Conservation (phyloP, 2,113 vertebrate species). For the Lycaon pictus region DNA sequence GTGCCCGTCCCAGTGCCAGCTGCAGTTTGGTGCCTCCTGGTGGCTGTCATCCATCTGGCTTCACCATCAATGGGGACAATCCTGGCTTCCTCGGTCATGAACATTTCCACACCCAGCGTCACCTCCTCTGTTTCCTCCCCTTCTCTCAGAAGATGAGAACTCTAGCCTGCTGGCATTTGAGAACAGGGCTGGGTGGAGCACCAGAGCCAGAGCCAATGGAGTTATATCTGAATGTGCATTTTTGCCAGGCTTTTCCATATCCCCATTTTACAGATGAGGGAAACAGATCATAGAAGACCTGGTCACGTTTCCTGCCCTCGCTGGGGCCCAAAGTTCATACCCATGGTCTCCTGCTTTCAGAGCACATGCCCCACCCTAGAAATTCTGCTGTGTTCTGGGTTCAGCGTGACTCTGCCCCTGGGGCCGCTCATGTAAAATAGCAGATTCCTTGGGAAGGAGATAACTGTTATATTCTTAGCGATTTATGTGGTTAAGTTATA, state of each 20-base stretch:
- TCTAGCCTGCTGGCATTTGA: not conserved
- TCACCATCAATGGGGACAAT: not conserved
- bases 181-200: not conserved
- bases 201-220: not conserved
- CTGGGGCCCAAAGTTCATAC: not conserved
- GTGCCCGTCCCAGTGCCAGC: not conserved
- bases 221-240: not conserved
- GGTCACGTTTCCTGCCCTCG: not conserved
- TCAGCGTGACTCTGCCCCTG: not conserved
- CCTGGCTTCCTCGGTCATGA: not conserved
- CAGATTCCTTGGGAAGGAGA: not conserved
- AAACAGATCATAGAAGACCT: not conserved
- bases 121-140: too few species aligned
- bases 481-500: not conserved
- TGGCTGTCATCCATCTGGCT: not conserved
- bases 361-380: not conserved
- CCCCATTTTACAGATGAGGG: not conserved
- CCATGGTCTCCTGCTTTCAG: not conserved
- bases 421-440: not conserved
- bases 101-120: not conserved
- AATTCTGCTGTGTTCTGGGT: too few species aligned
- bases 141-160: not conserved
- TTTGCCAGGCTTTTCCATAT: not conserved
- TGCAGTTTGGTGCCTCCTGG: not conserved
- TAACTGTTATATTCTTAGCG: not conserved